Conservation (phyloP, 53 echinoderm and acorn worm genomes). For the Holothuria scabra region DNA sequence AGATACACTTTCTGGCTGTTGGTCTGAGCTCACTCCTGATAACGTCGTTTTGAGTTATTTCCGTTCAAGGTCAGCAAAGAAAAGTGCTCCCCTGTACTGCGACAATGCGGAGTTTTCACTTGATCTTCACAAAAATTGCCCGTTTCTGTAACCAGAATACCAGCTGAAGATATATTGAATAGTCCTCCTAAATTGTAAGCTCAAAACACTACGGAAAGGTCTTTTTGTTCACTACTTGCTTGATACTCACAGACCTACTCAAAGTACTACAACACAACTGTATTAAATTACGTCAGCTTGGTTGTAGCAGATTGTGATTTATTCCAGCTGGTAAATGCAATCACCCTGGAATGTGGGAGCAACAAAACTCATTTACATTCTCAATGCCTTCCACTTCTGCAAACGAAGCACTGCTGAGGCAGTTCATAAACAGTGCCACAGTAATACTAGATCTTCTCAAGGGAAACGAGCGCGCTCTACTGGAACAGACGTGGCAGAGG, state of each 20-base stretch:
- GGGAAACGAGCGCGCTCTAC: slow-evolving; percentile 17
- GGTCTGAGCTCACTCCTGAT: slow-evolving; percentile 26
- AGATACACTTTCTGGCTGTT: slow-evolving; percentile 39
- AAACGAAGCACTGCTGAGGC: neutral
- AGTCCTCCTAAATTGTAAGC: no score
- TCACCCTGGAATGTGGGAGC: slow-evolving; percentile 29
- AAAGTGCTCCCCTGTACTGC: neutral
- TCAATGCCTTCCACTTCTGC: neutral
- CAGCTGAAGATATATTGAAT: no score
- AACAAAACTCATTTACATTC: slow-evolving; percentile 39
- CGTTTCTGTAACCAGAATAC: no score
- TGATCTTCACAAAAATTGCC: neutral
- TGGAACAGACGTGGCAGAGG: neutral
- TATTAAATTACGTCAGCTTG: slow-evolving; percentile 30
- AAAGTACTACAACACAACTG: slow-evolving; percentile 33
- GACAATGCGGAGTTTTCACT: neutral
- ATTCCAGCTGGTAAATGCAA: slow-evolving; percentile 37
- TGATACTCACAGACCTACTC: no score
- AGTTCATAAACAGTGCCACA: neutral
- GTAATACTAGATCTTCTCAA: no score
- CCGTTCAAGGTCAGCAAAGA: slow-evolving; percentile 16
- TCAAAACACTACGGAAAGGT: no score
- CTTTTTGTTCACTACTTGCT: no score
- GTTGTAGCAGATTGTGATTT: slow-evolving; percentile 17
- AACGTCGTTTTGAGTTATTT: slow-evolving; percentile 25